Evolutionary conservation across 2,888 invertebrate species (phyloP).

Genomic region (Caenorhabditis imperialis): DNA sequence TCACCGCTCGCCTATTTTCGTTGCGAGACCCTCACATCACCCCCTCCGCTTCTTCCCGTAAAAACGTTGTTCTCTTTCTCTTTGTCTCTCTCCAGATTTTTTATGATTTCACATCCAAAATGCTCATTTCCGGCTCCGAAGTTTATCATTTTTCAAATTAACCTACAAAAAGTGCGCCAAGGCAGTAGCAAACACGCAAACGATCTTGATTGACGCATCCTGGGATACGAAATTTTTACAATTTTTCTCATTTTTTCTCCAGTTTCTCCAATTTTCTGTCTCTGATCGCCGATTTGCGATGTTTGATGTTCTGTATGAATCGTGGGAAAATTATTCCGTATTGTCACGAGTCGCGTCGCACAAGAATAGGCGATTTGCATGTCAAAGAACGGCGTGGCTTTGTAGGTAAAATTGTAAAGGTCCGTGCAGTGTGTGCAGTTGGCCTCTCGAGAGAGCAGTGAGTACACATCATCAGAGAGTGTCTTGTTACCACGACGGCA

Average conservation of each 20-base stretch:
- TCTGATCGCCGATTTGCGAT: background rate
- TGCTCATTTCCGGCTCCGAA: too few species aligned
- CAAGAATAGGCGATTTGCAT: too few species aligned
- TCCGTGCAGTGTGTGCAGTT: slow-evolving; percentile 10
- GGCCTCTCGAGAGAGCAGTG: background rate
- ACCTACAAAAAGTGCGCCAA: slow-evolving; percentile 2
- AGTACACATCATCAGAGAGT: slow-evolving; percentile 25
- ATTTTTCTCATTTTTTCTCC: slow-evolving; percentile 13
- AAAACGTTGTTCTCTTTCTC: too few species aligned
- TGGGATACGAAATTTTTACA: slow-evolving; percentile 31
- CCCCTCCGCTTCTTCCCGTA: too few species aligned
- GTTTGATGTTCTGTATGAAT: too few species aligned
- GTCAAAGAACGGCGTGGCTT: too few species aligned
- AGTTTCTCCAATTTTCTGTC: slow-evolving; percentile 9
- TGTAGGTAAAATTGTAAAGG: slow-evolving; percentile 2
- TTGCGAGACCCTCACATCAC: slow-evolving; percentile 9
- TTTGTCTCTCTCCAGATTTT: too few species aligned
- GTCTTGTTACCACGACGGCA: slow-evolving; percentile 14
- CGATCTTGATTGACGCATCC: slow-evolving; percentile 37
- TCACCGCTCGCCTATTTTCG: background rate
- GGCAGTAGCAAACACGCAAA: background rate
- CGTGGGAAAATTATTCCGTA: slow-evolving; percentile 4
- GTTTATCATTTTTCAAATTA: background rate
- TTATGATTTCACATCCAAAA: too few species aligned
- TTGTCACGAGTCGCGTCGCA: too few species aligned